Evolutionary conservation across 2,113 vertebrate genomes (phyloP).

Genomic region (Silurus meridionalis): DNA sequence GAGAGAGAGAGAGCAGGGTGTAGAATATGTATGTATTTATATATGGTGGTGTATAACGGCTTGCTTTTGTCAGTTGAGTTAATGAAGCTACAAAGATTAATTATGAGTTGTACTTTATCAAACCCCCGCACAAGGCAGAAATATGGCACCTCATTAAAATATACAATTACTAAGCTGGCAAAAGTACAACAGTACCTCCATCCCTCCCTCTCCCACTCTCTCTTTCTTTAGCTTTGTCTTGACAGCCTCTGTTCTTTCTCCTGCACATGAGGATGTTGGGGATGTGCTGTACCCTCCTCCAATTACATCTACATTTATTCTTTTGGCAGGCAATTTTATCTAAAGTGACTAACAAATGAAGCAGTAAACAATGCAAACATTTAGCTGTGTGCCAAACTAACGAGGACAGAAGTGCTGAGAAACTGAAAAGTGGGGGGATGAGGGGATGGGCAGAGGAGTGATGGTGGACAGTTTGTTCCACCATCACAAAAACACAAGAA

Average conservation of each 20-base stretch:
- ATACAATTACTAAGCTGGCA: slow-evolving; percentile 41
- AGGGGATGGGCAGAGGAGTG: background rate
- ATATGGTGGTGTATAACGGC: background rate
- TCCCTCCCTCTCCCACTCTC: background rate
- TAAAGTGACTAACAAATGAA: slow-evolving; percentile 26
- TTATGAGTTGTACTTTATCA: slow-evolving; percentile 39
- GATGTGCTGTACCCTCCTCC: background rate
- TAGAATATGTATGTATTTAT: background rate
- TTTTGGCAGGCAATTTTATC: slow-evolving; percentile 9
- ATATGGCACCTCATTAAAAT: slow-evolving; percentile 44
- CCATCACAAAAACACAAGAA: background rate
- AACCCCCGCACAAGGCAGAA: slow-evolving; percentile 33
- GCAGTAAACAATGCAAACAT: slow-evolving; percentile 16
- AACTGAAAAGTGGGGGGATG: background rate
- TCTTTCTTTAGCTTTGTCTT: background rate
- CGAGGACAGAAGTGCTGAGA: background rate
- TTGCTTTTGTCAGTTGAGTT: slow-evolving; percentile 33
- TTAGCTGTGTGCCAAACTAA: background rate
- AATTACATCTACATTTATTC: slow-evolving; percentile 27
- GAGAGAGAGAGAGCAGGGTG: background rate
- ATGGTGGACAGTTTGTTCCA: background rate
- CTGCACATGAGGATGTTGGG: slow-evolving; percentile 22
- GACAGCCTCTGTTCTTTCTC: background rate
- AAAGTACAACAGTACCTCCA: slow-evolving; percentile 20
- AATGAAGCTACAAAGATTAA: slow-evolving; percentile 45